Conservation (phyloP, 1,140 invertebrate species). For the Notospermus geniculatus region DNA sequence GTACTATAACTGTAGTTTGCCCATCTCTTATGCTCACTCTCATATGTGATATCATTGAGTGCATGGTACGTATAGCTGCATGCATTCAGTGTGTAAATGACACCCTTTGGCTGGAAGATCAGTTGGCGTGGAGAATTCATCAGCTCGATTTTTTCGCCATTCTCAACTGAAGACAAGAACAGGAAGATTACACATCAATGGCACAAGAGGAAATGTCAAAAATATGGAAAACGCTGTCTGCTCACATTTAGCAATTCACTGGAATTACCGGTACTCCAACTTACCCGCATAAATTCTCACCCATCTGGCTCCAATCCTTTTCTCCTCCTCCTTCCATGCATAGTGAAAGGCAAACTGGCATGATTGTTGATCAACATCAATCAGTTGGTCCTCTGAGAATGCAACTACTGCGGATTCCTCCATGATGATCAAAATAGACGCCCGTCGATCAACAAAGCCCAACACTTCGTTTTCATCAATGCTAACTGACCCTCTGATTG, state of each 20-base stretch:
- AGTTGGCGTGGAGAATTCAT: slow-evolving; percentile 29
- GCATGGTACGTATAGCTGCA: slow-evolving; percentile 27
- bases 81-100: slow-evolving; percentile 32
- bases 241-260: too few species aligned
- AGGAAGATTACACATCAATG: background rate
- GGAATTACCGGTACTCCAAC: too few species aligned
- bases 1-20: slow-evolving; percentile 28
- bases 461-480: slow-evolving; percentile 18
- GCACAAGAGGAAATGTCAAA: background rate
- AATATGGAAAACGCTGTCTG: background rate
- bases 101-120: slow-evolving; percentile 28
- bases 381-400: slow-evolving; percentile 16
- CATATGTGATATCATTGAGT: slow-evolving; percentile 29
- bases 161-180: slow-evolving; percentile 19
- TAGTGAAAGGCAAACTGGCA: slow-evolving; percentile 18
- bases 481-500: slow-evolving; percentile 20
- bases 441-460: slow-evolving; percentile 24
- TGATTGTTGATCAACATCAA: slow-evolving; percentile 15
- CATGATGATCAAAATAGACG: slow-evolving; percentile 23
- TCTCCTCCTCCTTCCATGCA: slow-evolving; percentile 26
- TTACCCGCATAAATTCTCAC: slow-evolving; percentile 28
- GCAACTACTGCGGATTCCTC: slow-evolving; percentile 20
- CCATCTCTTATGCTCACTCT: slow-evolving; percentile 32
- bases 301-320: slow-evolving; percentile 19
- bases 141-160: slow-evolving; percentile 25